phyloP scores from a whole-genome alignment of 2,797 vertebrate species.

The Ciconia nigra region DNA sequence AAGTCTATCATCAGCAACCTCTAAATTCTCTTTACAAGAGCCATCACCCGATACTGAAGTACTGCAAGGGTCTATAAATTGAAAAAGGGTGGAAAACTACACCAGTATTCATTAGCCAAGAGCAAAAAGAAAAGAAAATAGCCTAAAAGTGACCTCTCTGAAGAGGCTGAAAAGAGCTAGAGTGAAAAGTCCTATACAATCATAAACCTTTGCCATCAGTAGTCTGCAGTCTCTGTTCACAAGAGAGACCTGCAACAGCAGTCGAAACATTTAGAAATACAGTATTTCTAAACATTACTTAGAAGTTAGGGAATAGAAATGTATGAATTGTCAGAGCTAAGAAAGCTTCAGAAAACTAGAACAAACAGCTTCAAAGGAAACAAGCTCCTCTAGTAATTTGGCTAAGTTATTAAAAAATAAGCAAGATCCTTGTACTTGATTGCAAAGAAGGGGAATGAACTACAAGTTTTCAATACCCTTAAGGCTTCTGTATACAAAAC shows the following conservation, averaged over 20 bases:
- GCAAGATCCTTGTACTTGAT: background rate
- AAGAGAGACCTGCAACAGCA: background rate
- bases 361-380: background rate
- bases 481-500: background rate
- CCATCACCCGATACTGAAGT: background rate
- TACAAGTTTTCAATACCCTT: background rate
- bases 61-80: background rate
- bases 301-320: background rate
- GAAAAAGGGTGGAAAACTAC: background rate
- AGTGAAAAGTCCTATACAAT: background rate
- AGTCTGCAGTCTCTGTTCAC: background rate
- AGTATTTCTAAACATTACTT: background rate
- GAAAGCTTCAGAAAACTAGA: background rate
- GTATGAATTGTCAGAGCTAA: background rate
- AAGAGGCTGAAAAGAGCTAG: background rate
- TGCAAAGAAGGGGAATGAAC: background rate
- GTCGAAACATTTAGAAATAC: background rate
- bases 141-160: background rate
- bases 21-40: background rate
- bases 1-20: background rate
- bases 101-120: background rate
- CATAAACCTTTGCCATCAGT: background rate
- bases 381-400: background rate
- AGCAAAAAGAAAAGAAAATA: background rate
- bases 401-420: background rate